These are phyloP conservation scores for Mythimna impura DNA, from an alignment of 2,888 invertebrate species.

Conservation along the genomic window DNA sequence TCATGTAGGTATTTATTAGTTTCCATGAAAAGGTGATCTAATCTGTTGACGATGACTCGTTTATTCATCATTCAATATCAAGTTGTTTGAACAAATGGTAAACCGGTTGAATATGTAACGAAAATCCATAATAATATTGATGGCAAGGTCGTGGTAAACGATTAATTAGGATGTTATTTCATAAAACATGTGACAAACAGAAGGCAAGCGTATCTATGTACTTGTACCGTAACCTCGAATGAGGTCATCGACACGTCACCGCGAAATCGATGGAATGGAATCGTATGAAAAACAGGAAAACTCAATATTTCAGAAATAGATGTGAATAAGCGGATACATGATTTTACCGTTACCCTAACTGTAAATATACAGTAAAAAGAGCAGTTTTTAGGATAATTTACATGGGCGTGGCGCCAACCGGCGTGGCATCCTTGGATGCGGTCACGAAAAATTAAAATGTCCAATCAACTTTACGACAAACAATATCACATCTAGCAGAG, in stretches of 20 bases:
- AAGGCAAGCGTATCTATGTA: neutral
- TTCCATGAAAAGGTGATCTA: conserved; percentile 23
- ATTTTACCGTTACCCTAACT: neutral
- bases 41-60: conserved; percentile 15
- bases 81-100: conserved; percentile 16
- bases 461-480: conserved; percentile 36
- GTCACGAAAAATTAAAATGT: conserved; percentile 39
- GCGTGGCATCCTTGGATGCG: conserved; percentile 67
- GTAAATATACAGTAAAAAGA: neutral
- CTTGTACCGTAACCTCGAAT: conserved; percentile 63
- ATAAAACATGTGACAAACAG: conserved; percentile 38
- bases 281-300: conserved; percentile 32
- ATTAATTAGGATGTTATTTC: conserved; percentile 12
- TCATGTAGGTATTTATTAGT: too few species aligned
- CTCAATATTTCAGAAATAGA: neutral
- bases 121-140: conserved; percentile 24
- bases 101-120: conserved; percentile 19
- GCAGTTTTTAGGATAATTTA: neutral
- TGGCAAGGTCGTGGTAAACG: conserved; percentile 32
- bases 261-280: neutral
- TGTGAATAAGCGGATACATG: too few species aligned
- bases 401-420: conserved; percentile 60
- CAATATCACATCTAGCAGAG: conserved; percentile 59
- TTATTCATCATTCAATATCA: conserved; percentile 17
- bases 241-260: conserved; percentile 78